A percentile compares a stretch with the other conserved stretches of the same genome.
Conservation (phyloP, 2,797 vertebrate genomes). For the Lepilemur ruficaudatus region DNA sequence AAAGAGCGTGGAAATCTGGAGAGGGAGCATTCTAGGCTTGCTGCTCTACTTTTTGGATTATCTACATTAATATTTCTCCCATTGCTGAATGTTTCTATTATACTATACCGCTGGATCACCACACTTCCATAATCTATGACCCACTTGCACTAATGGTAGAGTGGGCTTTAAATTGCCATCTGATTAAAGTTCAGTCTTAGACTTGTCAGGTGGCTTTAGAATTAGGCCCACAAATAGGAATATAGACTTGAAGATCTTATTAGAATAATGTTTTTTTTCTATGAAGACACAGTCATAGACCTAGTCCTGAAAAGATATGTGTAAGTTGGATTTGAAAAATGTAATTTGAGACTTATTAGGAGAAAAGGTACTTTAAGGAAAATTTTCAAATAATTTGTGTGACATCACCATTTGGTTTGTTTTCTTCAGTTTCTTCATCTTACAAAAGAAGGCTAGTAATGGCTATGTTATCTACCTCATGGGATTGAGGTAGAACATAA, state of each 20-base stretch:
- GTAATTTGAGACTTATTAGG: conserved; percentile 9
- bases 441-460: conserved; percentile 48
- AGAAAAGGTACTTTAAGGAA: conserved; percentile 40
- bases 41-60: conserved; percentile 48
- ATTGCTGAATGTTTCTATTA: conserved; percentile 25
- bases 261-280: not conserved
- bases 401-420: conserved; percentile 26
- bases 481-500: conserved; percentile 18
- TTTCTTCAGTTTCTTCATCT: conserved; percentile 60
- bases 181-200: conserved; percentile 58
- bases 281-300: conserved; percentile 8
- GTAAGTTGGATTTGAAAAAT: conserved; percentile 44
- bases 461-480: not conserved
- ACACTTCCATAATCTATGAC: conserved; percentile 51
- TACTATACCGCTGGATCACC: conserved; percentile 24
- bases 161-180: conserved; percentile 46
- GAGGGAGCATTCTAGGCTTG: conserved; percentile 4
- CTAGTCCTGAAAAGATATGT: conserved; percentile 6
- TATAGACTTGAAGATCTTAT: conserved; percentile 38
- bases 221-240: conserved; percentile 45
- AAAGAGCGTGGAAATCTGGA: conserved; percentile 26
- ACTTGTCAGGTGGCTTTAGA: conserved; percentile 1
- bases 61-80: conserved; percentile 46
- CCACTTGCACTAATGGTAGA: conserved; percentile 6
- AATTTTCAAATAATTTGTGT: not conserved